Evolutionary conservation across 1,140 invertebrate species (phyloP).

Genomic region (Leptinotarsa lineolata): DNA sequence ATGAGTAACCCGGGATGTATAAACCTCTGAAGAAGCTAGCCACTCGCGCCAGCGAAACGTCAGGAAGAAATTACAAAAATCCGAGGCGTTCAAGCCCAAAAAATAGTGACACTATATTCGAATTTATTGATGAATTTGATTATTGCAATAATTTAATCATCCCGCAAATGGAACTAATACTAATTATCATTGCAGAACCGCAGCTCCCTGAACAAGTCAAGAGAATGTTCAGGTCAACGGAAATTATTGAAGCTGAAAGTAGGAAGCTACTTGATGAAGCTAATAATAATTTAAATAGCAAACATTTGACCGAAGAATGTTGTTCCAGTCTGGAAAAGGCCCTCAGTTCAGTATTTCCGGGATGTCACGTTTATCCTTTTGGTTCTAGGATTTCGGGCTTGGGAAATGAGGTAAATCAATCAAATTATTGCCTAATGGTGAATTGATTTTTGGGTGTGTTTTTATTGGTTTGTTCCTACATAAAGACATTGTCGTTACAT

Average conservation of each 20-base stretch:
- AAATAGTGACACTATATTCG: too few species aligned
- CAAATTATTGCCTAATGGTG: background rate
- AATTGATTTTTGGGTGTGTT: too few species aligned
- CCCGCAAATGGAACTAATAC: too few species aligned
- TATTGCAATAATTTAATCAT: too few species aligned
- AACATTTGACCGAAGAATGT: conserved; percentile 37
- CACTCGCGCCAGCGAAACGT: too few species aligned
- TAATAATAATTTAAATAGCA: conserved; percentile 30
- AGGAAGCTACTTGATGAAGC: conserved; percentile 35
- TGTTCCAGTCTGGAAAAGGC: conserved; percentile 40
- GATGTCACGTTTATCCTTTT: conserved; percentile 55
- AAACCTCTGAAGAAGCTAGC: too few species aligned
- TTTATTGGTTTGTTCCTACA: too few species aligned
- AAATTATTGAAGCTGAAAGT: conserved; percentile 31
- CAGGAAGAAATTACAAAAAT: too few species aligned
- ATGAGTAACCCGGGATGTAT: too few species aligned
- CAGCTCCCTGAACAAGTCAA: conserved; percentile 39
- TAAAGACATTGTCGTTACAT: too few species aligned
- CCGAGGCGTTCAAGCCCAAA: too few species aligned
- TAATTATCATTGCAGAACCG: conserved; percentile 35
- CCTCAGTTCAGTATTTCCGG: conserved; percentile 33
- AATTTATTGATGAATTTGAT: too few species aligned
- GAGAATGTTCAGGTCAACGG: conserved; percentile 35
- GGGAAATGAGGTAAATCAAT: conserved; percentile 44
- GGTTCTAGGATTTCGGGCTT: conserved; percentile 59